These are phyloP conservation scores for Harmothoe impar DNA, from an alignment of 2,888 invertebrate species.

Conservation along the genomic window DNA sequence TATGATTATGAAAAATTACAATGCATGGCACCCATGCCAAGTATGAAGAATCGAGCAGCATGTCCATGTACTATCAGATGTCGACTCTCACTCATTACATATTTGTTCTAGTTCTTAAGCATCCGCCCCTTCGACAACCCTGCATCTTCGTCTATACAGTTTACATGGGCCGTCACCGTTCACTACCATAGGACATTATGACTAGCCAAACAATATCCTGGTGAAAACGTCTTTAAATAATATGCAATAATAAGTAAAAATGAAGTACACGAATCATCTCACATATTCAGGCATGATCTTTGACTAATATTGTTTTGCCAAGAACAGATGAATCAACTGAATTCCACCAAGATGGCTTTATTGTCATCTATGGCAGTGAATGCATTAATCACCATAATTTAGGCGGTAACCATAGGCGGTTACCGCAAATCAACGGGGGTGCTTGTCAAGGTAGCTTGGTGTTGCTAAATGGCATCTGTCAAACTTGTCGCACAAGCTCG, in stretches of 20 bases:
- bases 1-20: conserved; percentile 52
- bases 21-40: conserved; percentile 41
- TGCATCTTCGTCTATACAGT: neutral
- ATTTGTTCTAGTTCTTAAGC: neutral
- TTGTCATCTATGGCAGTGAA: too few species aligned
- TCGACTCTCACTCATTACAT: conserved; percentile 32
- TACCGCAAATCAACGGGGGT: neutral
- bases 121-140: neutral
- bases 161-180: neutral
- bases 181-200: neutral
- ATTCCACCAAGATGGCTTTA: too few species aligned
- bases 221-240: neutral
- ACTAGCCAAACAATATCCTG: neutral
- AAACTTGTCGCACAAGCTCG: too few species aligned
- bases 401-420: neutral
- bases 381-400: neutral
- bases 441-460: neutral
- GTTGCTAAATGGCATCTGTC: too few species aligned
- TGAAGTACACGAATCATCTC: conserved; percentile 5
- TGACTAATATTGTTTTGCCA: neutral
- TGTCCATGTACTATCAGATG: conserved; percentile 26
- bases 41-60: conserved; percentile 31
- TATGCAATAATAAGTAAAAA: neutral
- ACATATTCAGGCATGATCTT: neutral
- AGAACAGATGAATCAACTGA: neutral